These are phyloP conservation scores for Neodiprion fabricii DNA, from an alignment of 1,140 invertebrate species.

Conservation along the genomic window DNA sequence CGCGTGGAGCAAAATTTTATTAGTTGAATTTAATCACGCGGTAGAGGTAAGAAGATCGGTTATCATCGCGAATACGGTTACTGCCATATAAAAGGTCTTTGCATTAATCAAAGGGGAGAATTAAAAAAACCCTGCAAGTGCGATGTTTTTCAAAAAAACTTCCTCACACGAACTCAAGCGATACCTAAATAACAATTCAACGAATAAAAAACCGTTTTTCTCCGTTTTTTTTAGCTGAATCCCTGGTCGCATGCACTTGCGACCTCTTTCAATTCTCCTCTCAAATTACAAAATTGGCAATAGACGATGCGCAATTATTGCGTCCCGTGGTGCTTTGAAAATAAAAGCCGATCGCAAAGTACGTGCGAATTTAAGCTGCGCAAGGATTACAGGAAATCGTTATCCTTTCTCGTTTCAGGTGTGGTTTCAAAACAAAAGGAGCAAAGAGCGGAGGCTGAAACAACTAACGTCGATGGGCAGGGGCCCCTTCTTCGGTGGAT, in stretches of 20 bases:
- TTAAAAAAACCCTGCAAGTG: too few relatives aligned
- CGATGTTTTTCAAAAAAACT: too few relatives aligned
- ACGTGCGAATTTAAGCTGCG: too few relatives aligned
- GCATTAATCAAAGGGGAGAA: too few relatives aligned
- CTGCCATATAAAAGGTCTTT: too few relatives aligned
- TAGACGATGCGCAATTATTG: constrained; percentile 7
- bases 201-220: not conserved
- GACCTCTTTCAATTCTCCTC: not conserved
- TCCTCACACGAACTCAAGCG: too few relatives aligned
- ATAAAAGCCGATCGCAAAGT: not conserved
- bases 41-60: too few relatives aligned
- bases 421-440: constrained; percentile 99
- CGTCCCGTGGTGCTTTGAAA: not conserved
- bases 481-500: constrained; percentile 87
- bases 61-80: too few relatives aligned
- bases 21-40: too few relatives aligned
- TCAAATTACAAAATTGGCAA: constrained; percentile 18
- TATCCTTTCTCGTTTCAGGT: constrained; percentile 72
- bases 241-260: not conserved
- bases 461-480: constrained; percentile 92
- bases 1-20: too few relatives aligned
- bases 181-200: too few relatives aligned
- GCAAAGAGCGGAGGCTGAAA: constrained; percentile 94
- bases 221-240: constrained; percentile 30
- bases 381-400: too few relatives aligned